Conservation (phyloP, 1,140 invertebrate genomes). For the Cyclargus thomasi region DNA sequence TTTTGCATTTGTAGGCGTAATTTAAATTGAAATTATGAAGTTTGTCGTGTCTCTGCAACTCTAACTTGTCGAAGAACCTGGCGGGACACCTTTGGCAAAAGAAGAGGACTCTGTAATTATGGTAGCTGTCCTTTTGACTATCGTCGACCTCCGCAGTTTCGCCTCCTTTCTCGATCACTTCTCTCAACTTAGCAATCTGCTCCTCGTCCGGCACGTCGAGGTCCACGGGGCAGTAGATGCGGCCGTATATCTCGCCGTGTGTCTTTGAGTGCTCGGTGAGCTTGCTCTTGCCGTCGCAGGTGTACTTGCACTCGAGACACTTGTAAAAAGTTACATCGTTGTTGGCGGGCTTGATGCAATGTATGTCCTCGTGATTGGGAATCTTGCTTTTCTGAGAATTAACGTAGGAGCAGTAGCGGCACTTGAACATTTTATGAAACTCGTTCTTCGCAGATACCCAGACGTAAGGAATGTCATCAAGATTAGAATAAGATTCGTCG, state of each 20-base stretch:
- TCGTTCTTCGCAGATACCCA: constrained; percentile 84
- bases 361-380: constrained; percentile 91
- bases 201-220: constrained; percentile 78
- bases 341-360: constrained; percentile 75
- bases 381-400: constrained; percentile 87
- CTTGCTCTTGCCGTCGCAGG: constrained; percentile 84
- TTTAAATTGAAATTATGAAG: constrained; percentile 80
- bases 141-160: constrained; percentile 32
- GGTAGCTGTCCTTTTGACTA: constrained; percentile 40
- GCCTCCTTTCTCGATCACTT: constrained; percentile 61
- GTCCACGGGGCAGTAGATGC: constrained; percentile 83
- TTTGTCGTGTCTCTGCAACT: constrained; percentile 80
- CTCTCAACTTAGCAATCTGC: constrained; percentile 79
- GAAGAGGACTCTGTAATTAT: constrained; percentile 66
- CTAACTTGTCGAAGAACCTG: constrained; percentile 78
- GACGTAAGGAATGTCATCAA: constrained; percentile 78
- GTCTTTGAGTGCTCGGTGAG: constrained; percentile 87
- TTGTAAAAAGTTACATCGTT: constrained; percentile 65
- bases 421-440: constrained; percentile 90
- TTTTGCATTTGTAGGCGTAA: constrained; percentile 81
- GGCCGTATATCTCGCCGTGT: constrained; percentile 82
- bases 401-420: constrained; percentile 88
- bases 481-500: constrained; percentile 35
- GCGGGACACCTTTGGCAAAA: constrained; percentile 86
- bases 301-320: constrained; percentile 88